Percentiles rank a stretch among this genome's conserved stretches.
These are phyloP conservation scores for Ceratina australensis DNA, from an alignment of 1,140 invertebrate species.

Conservation along the genomic window DNA sequence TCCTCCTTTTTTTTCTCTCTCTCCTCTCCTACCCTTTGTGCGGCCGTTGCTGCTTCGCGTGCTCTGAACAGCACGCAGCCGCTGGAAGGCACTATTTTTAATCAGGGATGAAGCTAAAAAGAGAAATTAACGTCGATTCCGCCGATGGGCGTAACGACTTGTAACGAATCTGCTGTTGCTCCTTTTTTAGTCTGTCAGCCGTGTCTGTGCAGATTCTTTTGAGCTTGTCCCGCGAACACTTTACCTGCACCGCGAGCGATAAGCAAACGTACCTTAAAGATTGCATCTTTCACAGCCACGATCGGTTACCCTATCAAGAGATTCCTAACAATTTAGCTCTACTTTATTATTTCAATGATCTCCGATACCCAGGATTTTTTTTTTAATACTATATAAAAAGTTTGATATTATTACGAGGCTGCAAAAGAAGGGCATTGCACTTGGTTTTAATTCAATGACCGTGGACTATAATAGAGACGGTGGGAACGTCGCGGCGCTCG, in stretches of 20 bases:
- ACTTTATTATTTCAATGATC: no score
- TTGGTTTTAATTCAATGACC: no score
- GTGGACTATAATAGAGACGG: not conserved
- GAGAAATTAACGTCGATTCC: conserved; percentile 32
- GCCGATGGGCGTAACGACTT: conserved; percentile 33
- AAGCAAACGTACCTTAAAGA: not conserved
- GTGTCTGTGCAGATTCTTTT: not conserved
- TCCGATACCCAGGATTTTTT: no score
- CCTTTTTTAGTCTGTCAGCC: conserved; percentile 10
- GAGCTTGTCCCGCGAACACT: not conserved
- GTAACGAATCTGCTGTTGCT: conserved; percentile 5
- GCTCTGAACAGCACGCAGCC: not conserved
- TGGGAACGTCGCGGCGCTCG: conserved; percentile 39
- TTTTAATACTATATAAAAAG: no score
- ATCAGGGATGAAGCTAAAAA: conserved; percentile 25
- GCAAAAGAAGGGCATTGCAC: no score
- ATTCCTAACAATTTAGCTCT: no score
- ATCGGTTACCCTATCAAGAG: no score
- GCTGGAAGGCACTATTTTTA: conserved; percentile 41
- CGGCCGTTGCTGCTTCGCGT: not conserved
- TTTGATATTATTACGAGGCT: no score
- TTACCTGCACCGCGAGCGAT: no score
- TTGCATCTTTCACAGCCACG: no score
- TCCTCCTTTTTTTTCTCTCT: not conserved
- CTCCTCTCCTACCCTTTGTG: not conserved